A percentile compares a stretch with the other conserved stretches of the same genome.
Evolutionary conservation across 2,888 invertebrate species (phyloP).

Genomic region (Latrodectus elegans): DNA sequence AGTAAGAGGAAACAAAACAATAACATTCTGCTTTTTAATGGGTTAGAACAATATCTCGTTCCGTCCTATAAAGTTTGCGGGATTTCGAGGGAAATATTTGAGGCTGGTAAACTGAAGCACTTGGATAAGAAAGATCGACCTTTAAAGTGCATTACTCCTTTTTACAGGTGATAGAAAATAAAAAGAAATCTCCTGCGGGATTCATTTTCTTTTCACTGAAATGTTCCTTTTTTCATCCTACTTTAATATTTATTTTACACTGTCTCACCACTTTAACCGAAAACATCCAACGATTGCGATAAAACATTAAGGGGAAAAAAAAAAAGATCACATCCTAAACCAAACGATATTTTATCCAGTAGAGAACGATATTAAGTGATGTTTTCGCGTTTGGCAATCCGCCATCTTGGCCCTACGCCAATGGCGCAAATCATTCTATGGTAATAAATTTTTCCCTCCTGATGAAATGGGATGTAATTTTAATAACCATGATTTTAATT

Average conservation of each 20-base stretch:
- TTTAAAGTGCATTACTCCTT: conserved; percentile 31
- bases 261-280: conserved; percentile 46
- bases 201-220: conserved; percentile 22
- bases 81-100: background rate
- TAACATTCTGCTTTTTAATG: conserved; percentile 2
- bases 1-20: background rate
- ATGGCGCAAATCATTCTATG: conserved; percentile 32
- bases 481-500: conserved; percentile 48
- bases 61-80: background rate
- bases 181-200: conserved; percentile 14
- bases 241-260: conserved; percentile 60
- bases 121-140: background rate
- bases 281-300: conserved; percentile 45
- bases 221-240: conserved; percentile 6
- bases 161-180: conserved; percentile 43
- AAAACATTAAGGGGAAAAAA: conserved; percentile 27
- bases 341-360: conserved; percentile 56
- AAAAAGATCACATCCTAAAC: conserved; percentile 48
- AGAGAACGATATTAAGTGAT: conserved; percentile 31
- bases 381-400: conserved; percentile 27
- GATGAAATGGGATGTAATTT: conserved; percentile 49
- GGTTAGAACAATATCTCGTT: background rate
- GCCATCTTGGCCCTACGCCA: conserved; percentile 48
- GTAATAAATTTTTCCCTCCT: conserved; percentile 27
- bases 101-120: background rate